Evolutionary conservation across 2,888 invertebrate genomes (phyloP), one percentile per base, ranked within the genome.

Genomic region (Amphipyra berbera): DNA sequence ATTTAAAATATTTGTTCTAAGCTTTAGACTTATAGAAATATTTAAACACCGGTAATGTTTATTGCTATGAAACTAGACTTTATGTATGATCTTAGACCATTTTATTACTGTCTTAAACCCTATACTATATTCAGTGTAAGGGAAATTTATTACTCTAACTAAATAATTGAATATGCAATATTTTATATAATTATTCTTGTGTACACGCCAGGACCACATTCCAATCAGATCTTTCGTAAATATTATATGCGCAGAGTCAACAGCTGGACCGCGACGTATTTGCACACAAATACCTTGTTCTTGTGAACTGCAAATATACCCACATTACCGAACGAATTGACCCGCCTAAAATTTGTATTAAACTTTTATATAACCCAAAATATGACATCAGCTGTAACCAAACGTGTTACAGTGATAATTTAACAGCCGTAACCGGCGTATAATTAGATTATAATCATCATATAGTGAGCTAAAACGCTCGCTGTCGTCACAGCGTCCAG

Each of bases 231-330:
- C 88, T 87, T 87, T 82, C 79, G 88, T 88, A 91, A 90, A 92
- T 85, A 92, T 82, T 79, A 82, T 79, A 71, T 79, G 82, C 86
- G 87, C 83, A 86, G 78, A 87, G 90, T 93, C 90, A 92, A 93
- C 90, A 93, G 89, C 88, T 92, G 89, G 88, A 88, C 90, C 79
- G 77, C 78, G 82, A 78, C 78, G 73, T 90, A 88, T 93, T 93
- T 92, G 88, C 82, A 79, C 81, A 86, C 83, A 79, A 82, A 88
- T 84, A 87, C 85, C 85, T 86, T 72, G 84, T 79, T 82, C 82
- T 86, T 74, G 83, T 73, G 81, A 83, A 87, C 79, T 44, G 86
- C 87, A 90, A 90, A 92, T 81, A 88, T 75, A 71, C 73, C 61
- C 66, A 76, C 48, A 61, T 59, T 66, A 79, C 59, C 64, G 59